A percentile compares a stretch with the other conserved stretches of the same genome.
phyloP scores from a whole-genome alignment of 1,140 invertebrate species.

The Aphidius gifuensis region DNA sequence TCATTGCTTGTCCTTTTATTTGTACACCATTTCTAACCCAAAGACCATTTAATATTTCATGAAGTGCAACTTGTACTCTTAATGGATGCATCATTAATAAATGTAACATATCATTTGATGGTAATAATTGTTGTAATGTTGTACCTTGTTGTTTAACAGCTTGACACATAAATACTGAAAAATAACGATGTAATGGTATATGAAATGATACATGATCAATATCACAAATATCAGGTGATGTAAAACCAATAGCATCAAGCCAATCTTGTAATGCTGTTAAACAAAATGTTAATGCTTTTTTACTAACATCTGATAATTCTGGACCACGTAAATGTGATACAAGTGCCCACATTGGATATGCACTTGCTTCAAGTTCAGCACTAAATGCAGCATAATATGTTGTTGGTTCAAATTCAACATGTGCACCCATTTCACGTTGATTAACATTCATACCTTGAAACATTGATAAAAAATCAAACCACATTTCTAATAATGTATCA shows the following conservation, averaged over 20 bases:
- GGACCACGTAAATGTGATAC: slow-evolving; percentile 80
- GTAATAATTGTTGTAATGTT: slow-evolving; percentile 73
- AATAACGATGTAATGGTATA: slow-evolving; percentile 90
- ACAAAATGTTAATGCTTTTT: slow-evolving; percentile 72
- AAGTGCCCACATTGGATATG: slow-evolving; percentile 95
- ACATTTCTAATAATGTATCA: slow-evolving; percentile 83
- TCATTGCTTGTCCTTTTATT: slow-evolving; percentile 98
- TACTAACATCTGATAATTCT: slow-evolving; percentile 69
- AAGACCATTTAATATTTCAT: slow-evolving; percentile 89
- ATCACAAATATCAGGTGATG: slow-evolving; percentile 68
- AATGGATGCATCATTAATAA: slow-evolving; percentile 83
- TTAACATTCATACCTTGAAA: slow-evolving; percentile 98
- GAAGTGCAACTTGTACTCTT: slow-evolving; percentile 89
- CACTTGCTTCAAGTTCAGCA: slow-evolving; percentile 92
- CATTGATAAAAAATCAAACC: slow-evolving; percentile 90
- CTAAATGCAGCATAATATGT: slow-evolving; percentile 97
- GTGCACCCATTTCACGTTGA: slow-evolving; percentile 79
- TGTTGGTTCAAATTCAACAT: slow-evolving; percentile 95
- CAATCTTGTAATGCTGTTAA: slow-evolving; percentile 77
- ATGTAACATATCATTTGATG: slow-evolving; percentile 73
- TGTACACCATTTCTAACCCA: slow-evolving; percentile 97
- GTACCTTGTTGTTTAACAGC: slow-evolving; percentile 80
- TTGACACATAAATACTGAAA: slow-evolving; percentile 88
- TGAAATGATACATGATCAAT: slow-evolving; percentile 90
- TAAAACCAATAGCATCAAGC: slow-evolving; percentile 79